A percentile compares a stretch with the other conserved stretches of the same genome.
These are phyloP conservation scores for Luehdorfia chinensis DNA, from an alignment of 1,140 invertebrate species.

Conservation along the genomic window DNA sequence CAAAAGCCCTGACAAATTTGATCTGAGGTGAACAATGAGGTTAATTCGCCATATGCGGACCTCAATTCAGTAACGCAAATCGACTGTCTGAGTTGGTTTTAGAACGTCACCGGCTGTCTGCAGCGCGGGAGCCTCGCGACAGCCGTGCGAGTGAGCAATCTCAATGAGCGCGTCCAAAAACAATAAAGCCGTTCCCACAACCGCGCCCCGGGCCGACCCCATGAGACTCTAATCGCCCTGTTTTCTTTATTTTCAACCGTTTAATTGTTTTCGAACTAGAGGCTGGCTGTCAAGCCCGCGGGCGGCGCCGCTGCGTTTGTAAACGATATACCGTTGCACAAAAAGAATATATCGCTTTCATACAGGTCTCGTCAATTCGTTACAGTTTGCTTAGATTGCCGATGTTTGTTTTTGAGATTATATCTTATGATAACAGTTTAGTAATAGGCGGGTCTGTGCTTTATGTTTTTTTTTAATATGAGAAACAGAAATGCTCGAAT, in stretches of 20 bases:
- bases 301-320: constrained; percentile 34
- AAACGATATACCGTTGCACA: constrained; percentile 6
- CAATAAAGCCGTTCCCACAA: constrained; percentile 55
- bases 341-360: constrained; percentile 10
- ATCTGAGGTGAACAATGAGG: constrained; percentile 26
- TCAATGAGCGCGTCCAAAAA: constrained; percentile 49
- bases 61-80: constrained; percentile 27
- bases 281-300: constrained; percentile 43
- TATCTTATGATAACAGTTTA: constrained; percentile 9
- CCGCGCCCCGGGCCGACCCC: constrained; percentile 53
- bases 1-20: constrained; percentile 13
- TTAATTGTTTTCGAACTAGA: constrained; percentile 63
- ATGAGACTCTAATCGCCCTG: constrained; percentile 29
- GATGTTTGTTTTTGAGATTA: constrained; percentile 16
- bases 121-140: constrained; percentile 6
- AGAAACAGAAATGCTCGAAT: too few relatives aligned
- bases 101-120: too few relatives aligned
- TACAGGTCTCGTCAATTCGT: constrained; percentile 8
- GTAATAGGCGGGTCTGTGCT: background rate
- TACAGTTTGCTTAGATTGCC: constrained; percentile 7
- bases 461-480: too few relatives aligned
- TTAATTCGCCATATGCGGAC: constrained; percentile 48
- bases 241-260: constrained; percentile 47
- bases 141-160: constrained; percentile 47
- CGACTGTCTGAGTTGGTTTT: constrained; percentile 21